Conservation (phyloP, 2,888 invertebrate genomes). For the Drosophila subsilvestris region DNA sequence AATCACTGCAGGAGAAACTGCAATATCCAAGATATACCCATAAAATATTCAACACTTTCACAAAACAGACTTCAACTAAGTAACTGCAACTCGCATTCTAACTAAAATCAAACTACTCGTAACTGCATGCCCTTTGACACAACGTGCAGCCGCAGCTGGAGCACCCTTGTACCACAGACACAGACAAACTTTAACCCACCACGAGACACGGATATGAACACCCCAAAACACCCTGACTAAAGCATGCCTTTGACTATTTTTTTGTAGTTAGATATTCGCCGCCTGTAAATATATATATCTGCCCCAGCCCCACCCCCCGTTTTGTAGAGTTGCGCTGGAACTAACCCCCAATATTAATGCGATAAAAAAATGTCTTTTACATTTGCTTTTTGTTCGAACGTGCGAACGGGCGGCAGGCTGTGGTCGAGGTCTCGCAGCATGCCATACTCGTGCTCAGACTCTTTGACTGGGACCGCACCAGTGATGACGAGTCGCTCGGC, state of each 20-base stretch:
- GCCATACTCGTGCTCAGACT: slow-evolving; percentile 88
- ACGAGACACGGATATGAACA: slow-evolving; percentile 3
- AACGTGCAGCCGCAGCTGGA: slow-evolving; percentile 29
- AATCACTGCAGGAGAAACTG: background rate
- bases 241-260: slow-evolving; percentile 27
- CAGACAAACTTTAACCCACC: no score
- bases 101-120: background rate
- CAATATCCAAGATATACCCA: background rate
- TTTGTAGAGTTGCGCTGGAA: slow-evolving; percentile 27
- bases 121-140: slow-evolving; percentile 32
- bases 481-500: slow-evolving; percentile 96
- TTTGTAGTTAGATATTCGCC: slow-evolving; percentile 24
- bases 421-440: slow-evolving; percentile 86
- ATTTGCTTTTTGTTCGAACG: slow-evolving; percentile 36
- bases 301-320: background rate
- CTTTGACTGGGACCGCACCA: slow-evolving; percentile 96
- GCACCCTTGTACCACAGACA: slow-evolving; percentile 33
- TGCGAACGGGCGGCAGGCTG: slow-evolving; percentile 84
- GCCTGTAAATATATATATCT: slow-evolving; percentile 36
- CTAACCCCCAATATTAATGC: slow-evolving; percentile 39
- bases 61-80: slow-evolving; percentile 4
- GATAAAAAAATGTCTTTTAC: slow-evolving; percentile 35
- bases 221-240: slow-evolving; percentile 5
- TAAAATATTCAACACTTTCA: background rate
- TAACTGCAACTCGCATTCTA: background rate